Conservation (phyloP, 2,888 invertebrate species). For the Diadegma fenestrale region DNA sequence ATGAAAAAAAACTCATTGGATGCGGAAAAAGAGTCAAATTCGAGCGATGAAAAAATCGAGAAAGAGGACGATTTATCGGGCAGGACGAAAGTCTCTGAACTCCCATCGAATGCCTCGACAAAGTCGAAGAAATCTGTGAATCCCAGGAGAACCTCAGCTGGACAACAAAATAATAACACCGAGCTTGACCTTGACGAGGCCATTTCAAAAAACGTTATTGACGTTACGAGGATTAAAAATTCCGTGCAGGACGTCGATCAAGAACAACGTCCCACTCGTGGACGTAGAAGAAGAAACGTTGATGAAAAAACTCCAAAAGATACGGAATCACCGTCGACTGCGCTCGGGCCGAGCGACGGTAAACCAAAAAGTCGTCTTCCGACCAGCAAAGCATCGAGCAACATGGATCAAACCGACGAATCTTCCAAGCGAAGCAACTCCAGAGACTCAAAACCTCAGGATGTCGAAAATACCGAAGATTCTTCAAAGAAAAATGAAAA, state of each 20-base stretch:
- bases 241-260: slow-evolving; percentile 18
- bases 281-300: slow-evolving; percentile 64
- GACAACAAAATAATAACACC: slow-evolving; percentile 17
- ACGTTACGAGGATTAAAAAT: slow-evolving; percentile 61
- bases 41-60: slow-evolving; percentile 1
- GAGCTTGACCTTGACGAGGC: slow-evolving; percentile 68
- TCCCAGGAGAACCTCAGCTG: slow-evolving; percentile 32
- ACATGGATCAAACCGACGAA: slow-evolving; percentile 51
- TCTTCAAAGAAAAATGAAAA: slow-evolving; percentile 56
- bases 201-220: slow-evolving; percentile 64
- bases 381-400: slow-evolving; percentile 59
- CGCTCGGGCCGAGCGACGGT: slow-evolving; percentile 7
- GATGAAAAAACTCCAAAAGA: slow-evolving; percentile 32
- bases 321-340: slow-evolving; percentile 23
- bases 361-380: slow-evolving; percentile 59
- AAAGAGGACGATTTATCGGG: slow-evolving; percentile 22
- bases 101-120: slow-evolving; percentile 54
- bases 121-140: slow-evolving; percentile 68
- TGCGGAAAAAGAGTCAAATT: slow-evolving; percentile 82
- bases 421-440: slow-evolving; percentile 58
- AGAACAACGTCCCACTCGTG: slow-evolving; percentile 47
- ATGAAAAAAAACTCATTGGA: slow-evolving; percentile 78
- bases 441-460: slow-evolving; percentile 52
- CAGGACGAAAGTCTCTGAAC: neutral
- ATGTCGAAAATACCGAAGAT: slow-evolving; percentile 35